phyloP scores from a whole-genome alignment of 2,113 vertebrate genomes.

The Lepidothrix coronata region DNA sequence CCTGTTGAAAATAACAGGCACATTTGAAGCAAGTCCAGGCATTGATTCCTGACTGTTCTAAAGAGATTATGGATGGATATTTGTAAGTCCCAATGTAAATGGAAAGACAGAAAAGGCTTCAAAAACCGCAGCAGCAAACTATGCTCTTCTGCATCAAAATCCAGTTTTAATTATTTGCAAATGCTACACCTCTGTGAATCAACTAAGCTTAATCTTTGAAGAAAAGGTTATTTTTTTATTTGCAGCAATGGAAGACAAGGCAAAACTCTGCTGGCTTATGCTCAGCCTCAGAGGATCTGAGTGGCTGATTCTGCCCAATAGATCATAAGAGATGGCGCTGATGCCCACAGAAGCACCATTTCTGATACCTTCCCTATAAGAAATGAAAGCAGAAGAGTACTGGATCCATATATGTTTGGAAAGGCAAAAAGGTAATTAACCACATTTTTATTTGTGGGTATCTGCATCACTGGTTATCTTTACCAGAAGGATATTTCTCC shows the following conservation, averaged over 20 bases:
- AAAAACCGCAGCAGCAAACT: not conserved
- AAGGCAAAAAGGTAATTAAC: not conserved
- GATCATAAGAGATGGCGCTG: not conserved
- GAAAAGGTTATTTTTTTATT: conserved; percentile 17
- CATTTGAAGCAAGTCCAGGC: not conserved
- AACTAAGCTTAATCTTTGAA: not conserved
- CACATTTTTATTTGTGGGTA: not conserved
- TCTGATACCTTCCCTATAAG: not conserved
- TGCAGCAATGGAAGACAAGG: not conserved
- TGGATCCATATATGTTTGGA: not conserved
- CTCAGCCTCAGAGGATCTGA: not conserved
- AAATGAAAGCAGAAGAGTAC: not conserved
- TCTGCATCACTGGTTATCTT: not conserved
- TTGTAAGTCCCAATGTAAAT: not conserved
- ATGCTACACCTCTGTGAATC: not conserved
- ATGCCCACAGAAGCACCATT: not conserved
- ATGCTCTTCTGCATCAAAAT: not conserved
- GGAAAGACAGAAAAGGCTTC: not conserved
- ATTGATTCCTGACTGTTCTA: not conserved
- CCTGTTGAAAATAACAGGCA: not conserved
- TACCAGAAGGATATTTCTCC: not conserved
- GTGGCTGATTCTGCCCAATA: not conserved
- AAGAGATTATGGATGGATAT: not conserved
- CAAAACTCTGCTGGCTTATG: not conserved
- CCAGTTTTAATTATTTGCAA: conserved; percentile 20